Evolutionary conservation across 1,140 invertebrate genomes (phyloP), one percentile per base, ranked within the genome.

Genomic region (Grapholita molesta): DNA sequence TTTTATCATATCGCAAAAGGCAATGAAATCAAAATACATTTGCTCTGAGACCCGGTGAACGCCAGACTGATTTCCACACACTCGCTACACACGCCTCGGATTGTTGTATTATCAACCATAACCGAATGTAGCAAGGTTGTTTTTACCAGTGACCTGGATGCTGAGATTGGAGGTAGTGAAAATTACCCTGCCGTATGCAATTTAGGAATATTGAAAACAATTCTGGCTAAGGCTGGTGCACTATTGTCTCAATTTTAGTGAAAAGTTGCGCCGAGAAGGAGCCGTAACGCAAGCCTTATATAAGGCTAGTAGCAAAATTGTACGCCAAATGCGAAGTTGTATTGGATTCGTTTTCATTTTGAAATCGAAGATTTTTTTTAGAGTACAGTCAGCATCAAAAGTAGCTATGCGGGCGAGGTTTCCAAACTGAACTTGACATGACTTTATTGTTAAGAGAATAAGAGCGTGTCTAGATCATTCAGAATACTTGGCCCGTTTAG

Each of bases 181-280:
- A 48, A 9, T 48, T 7, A 21, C 0, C 8, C 4, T 4, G 21
- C 4, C 55, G 15, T 61, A 61, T 61, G 55, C 55, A 61, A 61
- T 61, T 61, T 30, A 61, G 30, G 55, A 61, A 61, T 28, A 61
- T 61, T 61, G 55, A 61, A 61, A 61, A 61, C 55, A 28, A 61
- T 61, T 61, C 55, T 21, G 55, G 53, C 12, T 21, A 12, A 48
- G 15, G 25, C 55, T 15, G 55, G 11, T 30, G 55, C 42, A 48
- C 55, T 28, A 61, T 61, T 32, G 25, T 61, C 32, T 61, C 55
- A 61, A 61, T 32, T 61, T 32, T 61, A 61, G 24, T 28, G 15
- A 28, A 28, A 61, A 61, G 25, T 28, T 61, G 24, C 12, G 24
- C 55, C n/a, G 12, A 15, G 55, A 28, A 28, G 4, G 42, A 9